Evolutionary conservation across 2,888 invertebrate species (phyloP).

Genomic region (Syritta pipiens): DNA sequence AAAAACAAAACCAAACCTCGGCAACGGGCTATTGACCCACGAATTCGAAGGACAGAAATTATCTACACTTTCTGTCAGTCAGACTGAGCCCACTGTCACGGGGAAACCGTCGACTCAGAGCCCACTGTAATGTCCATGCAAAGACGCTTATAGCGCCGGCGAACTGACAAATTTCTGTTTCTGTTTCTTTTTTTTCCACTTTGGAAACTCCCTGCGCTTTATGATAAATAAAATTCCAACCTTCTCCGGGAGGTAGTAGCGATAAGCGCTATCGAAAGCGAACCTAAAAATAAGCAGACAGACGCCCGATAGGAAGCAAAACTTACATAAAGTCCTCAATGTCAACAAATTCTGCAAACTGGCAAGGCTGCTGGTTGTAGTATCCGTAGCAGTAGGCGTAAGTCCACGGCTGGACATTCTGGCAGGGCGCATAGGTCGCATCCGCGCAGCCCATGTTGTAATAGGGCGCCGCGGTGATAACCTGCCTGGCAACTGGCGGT

Average conservation of each 20-base stretch:
- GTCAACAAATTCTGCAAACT: slow-evolving; percentile 84
- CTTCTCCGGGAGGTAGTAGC: not conserved
- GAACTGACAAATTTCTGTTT: no score
- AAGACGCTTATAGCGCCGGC: no score
- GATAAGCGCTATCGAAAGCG: slow-evolving; percentile 23
- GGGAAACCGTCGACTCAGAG: no score
- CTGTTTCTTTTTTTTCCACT: no score
- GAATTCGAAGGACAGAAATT: slow-evolving; percentile 18
- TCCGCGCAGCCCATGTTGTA: slow-evolving; percentile 28
- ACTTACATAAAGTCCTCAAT: slow-evolving; percentile 90
- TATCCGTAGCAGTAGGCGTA: slow-evolving; percentile 85
- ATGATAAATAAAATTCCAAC: slow-evolving; percentile 9
- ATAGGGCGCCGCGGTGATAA: slow-evolving; percentile 59
- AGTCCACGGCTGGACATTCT: slow-evolving; percentile 81
- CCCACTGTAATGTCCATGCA: no score
- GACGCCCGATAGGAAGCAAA: not conserved
- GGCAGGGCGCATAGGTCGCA: slow-evolving; percentile 79
- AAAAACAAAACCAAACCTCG: not conserved
- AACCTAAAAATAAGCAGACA: slow-evolving; percentile 32
- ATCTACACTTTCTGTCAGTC: slow-evolving; percentile 5
- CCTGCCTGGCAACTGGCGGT: slow-evolving; percentile 24
- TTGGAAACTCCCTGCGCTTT: no score
- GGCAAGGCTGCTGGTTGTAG: slow-evolving; percentile 82
- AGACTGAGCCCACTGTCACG: slow-evolving; percentile 1
- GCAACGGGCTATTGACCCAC: slow-evolving; percentile 22